Evolutionary conservation across 1,140 invertebrate species (phyloP).

Genomic region (Hirudo medicinalis): DNA sequence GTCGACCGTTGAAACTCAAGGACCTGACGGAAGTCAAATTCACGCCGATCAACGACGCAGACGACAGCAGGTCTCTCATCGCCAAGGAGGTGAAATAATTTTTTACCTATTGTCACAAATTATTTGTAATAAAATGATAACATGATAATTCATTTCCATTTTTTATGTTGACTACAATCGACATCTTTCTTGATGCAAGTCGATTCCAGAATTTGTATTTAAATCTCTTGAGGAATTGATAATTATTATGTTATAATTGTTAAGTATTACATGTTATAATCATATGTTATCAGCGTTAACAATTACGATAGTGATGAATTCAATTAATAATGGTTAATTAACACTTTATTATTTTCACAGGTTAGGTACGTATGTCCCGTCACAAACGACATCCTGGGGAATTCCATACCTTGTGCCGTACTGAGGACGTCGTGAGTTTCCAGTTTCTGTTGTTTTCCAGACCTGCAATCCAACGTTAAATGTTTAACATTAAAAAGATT

Average conservation of each 20-base stretch:
- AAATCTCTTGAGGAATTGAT: too few relatives aligned
- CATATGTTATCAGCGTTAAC: too few relatives aligned
- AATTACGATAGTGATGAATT: too few relatives aligned
- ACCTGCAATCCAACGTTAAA: too few relatives aligned
- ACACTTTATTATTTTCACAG: constrained; percentile 37
- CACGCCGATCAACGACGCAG: constrained; percentile 58
- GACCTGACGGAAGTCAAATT: constrained; percentile 89
- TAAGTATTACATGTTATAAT: too few relatives aligned
- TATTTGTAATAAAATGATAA: too few relatives aligned
- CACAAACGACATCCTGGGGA: constrained; percentile 88
- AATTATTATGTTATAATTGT: too few relatives aligned
- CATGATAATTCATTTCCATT: too few relatives aligned
- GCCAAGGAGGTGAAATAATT: constrained; percentile 35
- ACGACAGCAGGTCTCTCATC: constrained; percentile 46
- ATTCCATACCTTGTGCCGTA: constrained; percentile 82
- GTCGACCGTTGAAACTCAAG: constrained; percentile 73
- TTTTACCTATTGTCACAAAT: constrained; percentile 37
- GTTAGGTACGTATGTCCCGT: constrained; percentile 93
- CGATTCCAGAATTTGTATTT: background rate
- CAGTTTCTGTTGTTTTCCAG: background rate
- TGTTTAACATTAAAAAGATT: too few relatives aligned
- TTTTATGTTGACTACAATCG: too few relatives aligned
- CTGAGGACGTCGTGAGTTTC: constrained; percentile 70
- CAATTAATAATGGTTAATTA: too few relatives aligned
- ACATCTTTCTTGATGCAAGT: too few relatives aligned